Percentiles rank a stretch among this genome's conserved stretches.
phyloP scores from a whole-genome alignment of 2,888 invertebrate species.

The Bursaphelenchus okinawaensis region DNA sequence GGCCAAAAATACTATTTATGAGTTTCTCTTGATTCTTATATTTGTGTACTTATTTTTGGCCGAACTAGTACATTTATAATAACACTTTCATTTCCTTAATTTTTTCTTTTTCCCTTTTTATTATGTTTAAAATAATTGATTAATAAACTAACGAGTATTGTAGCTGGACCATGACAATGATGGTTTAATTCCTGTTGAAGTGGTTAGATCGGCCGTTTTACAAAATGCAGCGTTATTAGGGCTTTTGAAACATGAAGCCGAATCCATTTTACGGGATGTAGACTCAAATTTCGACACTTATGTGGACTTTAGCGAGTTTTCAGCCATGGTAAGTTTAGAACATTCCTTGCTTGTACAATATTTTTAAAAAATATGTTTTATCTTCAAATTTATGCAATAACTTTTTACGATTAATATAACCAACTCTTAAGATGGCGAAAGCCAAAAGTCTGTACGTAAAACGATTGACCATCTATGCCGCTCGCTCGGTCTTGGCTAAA shows the following conservation, averaged over 20 bases:
- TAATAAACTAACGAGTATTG: conserved; percentile 7
- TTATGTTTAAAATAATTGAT: no score
- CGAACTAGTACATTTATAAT: no score
- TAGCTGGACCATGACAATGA: conserved; percentile 58
- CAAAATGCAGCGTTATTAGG: conserved; percentile 52
- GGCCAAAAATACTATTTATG: no score
- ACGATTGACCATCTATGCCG: conserved; percentile 47
- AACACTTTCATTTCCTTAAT: no score
- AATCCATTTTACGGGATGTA: conserved; percentile 53
- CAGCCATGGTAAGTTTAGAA: conserved; percentile 56
- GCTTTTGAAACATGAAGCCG: conserved; percentile 38
- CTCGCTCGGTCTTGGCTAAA: conserved; percentile 44
- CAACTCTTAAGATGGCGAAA: conserved; percentile 43
- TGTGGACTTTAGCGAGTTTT: conserved; percentile 60
- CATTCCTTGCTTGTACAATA: neutral
- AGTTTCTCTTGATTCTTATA: no score
- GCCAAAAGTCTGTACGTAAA: conserved; percentile 41
- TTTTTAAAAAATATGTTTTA: conserved; percentile 2
- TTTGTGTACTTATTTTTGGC: no score
- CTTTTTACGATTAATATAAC: neutral
- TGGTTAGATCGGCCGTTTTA: conserved; percentile 57
- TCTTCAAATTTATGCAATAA: neutral
- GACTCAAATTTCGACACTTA: conserved; percentile 57
- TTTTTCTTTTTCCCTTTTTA: neutral
- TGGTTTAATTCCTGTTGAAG: conserved; percentile 58